phyloP scores from a whole-genome alignment of 2,888 invertebrate species.

The Ormyrus rosae region DNA sequence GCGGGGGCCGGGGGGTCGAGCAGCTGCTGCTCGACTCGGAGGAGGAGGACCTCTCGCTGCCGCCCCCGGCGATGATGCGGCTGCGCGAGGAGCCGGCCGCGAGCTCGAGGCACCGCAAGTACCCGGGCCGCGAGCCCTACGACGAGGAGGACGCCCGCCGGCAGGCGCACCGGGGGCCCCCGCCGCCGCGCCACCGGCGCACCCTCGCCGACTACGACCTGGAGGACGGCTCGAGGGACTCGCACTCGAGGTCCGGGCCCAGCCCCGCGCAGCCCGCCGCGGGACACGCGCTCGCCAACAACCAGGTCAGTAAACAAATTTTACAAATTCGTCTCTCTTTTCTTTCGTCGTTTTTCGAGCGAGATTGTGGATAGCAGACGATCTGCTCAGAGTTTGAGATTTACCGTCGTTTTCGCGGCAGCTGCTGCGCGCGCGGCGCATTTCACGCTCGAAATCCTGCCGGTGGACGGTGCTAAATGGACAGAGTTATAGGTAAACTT shows the following conservation, averaged over 20 bases:
- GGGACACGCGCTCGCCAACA: constrained; percentile 65
- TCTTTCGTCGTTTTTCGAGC: not conserved
- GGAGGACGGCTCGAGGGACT: constrained; percentile 45
- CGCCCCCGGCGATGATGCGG: constrained; percentile 70
- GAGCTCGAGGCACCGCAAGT: constrained; percentile 60
- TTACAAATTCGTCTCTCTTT: too few relatives aligned
- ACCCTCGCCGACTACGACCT: constrained; percentile 67
- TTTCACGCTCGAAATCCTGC: constrained; percentile 50
- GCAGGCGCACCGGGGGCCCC: not conserved
- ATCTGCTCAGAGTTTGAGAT: constrained; percentile 2
- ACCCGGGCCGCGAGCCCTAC: constrained; percentile 54
- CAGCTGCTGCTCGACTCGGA: constrained; percentile 76
- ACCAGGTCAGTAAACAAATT: constrained; percentile 65
- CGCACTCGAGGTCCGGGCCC: too few relatives aligned
- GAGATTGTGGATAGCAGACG: not conserved
- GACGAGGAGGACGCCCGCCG: too few relatives aligned
- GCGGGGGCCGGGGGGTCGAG: constrained; percentile 66
- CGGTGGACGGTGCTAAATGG: constrained; percentile 44
- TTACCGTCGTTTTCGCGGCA: constrained; percentile 34
- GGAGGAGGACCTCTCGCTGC: constrained; percentile 61
- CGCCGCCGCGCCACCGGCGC: constrained; percentile 13
- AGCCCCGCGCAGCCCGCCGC: constrained; percentile 60
- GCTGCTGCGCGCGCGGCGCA: constrained; percentile 30
- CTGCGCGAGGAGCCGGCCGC: constrained; percentile 67
- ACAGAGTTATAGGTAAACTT: constrained; percentile 48